These are phyloP conservation scores for Hecatera dysodea DNA, from an alignment of 2,888 invertebrate species.

Conservation along the genomic window DNA sequence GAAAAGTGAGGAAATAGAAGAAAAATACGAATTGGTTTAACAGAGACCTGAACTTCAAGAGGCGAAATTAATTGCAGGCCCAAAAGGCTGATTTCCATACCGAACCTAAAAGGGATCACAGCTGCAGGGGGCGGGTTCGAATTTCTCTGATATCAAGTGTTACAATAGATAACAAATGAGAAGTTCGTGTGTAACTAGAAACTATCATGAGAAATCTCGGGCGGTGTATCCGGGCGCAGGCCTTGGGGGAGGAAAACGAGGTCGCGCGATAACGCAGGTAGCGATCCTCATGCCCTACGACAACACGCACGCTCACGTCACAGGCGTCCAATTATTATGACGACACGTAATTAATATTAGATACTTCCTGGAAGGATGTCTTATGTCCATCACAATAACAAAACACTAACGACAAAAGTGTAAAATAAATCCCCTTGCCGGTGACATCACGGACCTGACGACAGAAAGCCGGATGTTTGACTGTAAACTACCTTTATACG, in stretches of 20 bases:
- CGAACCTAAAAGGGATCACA: conserved; percentile 60
- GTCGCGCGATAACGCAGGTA: conserved; percentile 80
- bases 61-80: neutral
- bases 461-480: conserved; percentile 88
- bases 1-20: neutral
- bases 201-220: conserved; percentile 85
- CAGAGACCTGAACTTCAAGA: neutral
- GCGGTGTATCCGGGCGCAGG: conserved; percentile 81
- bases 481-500: conserved; percentile 83
- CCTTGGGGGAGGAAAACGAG: conserved; percentile 84
- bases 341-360: conserved; percentile 40
- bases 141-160: conserved; percentile 75
- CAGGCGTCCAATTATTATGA: conserved; percentile 49
- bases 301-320: conserved; percentile 54
- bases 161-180: conserved; percentile 73
- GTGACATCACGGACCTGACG: conserved; percentile 71
- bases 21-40: neutral
- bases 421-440: conserved; percentile 62
- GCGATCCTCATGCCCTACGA: conserved; percentile 61
- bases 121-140: conserved; percentile 66
- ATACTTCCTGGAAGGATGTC: conserved; percentile 58
- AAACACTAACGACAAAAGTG: conserved; percentile 46
- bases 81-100: conserved; percentile 67
- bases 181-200: conserved; percentile 80
- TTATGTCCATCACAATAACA: conserved; percentile 50